Base-by-base conservation (phyloP, 2,888 invertebrate species). In the Serripes groenlandicus region DNA sequence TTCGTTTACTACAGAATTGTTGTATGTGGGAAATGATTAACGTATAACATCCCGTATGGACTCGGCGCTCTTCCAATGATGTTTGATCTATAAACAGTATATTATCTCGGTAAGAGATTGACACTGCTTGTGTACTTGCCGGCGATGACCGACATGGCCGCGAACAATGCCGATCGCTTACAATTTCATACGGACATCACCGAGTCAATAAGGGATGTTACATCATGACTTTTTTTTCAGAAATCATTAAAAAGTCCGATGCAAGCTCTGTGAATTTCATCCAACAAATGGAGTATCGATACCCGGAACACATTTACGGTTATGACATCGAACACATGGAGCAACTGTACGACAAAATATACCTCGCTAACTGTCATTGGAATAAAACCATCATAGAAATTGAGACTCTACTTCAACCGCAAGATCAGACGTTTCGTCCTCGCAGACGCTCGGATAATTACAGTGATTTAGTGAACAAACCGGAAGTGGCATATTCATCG, bases 341-440 rank as follows among this genome's bases (percentile, higher is more conserved):
- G 7, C 42, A 28, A 4, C 26, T 86, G 23, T 86, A 81, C 52
- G 76, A 75, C 9, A 49, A 83, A 58, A 34, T 86, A 0, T 73
- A 72, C 30, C 35, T 30, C 4, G 86, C 86, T 15, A 49, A 83
- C 2, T 86, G 86, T 32, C 30, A 30, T 4, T 85, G 85, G 85
- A 52, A 35, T n/a, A 54, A 42, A 7, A 34, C 26, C 18, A 18
- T n/a, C 26, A 1, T 26, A 2, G 56, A 56, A 11, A n/a, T n/a
- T 23, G 23, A 56, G 7, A 7, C 9, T 15, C 9, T 18, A n/a
- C 5, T 23, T 11, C 23, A 56, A 56, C n/a, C 21, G 23, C 64
- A 21, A 5, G 64, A 21, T 1, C 35, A 64, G 34, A 35, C 34
- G n/a, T 15, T n/a, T 35, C 64, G 34, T 30, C 28, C 23, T 23